Conservation (phyloP, 2,888 invertebrate species). For the Andrena praecox region DNA sequence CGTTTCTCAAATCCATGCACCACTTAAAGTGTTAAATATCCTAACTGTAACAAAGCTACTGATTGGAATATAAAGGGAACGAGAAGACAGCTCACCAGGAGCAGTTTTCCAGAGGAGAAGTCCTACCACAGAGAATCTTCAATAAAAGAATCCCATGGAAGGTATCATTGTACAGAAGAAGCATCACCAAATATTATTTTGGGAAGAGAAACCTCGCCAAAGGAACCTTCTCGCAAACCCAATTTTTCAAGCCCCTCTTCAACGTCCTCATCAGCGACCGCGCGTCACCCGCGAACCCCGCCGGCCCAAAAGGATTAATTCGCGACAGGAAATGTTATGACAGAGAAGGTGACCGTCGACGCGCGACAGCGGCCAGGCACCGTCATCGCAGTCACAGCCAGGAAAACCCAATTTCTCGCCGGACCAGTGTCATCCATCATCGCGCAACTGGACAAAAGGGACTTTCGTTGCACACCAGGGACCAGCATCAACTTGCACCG, state of each 20-base stretch:
- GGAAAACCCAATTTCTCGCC: conserved; percentile 17
- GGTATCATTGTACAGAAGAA: background rate
- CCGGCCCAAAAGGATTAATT: background rate
- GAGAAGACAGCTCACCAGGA: too few relatives aligned
- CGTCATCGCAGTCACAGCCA: background rate
- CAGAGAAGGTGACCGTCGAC: background rate
- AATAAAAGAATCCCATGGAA: too few relatives aligned
- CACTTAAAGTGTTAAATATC: too few relatives aligned
- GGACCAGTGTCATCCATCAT: conserved; percentile 19
- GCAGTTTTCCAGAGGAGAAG: too few relatives aligned
- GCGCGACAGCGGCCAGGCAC: background rate
- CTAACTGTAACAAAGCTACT: too few relatives aligned
- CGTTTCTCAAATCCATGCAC: too few relatives aligned
- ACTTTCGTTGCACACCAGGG: conserved; percentile 38
- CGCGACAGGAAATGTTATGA: conserved; percentile 1
- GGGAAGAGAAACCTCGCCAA: background rate
- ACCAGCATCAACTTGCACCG: conserved; percentile 34
- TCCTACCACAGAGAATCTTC: too few relatives aligned
- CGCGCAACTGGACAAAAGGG: conserved; percentile 43
- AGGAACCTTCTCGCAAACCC: background rate
- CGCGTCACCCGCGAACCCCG: background rate
- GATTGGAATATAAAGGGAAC: too few relatives aligned
- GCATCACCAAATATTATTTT: background rate
- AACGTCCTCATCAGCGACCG: background rate
- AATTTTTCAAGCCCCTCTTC: background rate